These are phyloP conservation scores for Cephus nigrinus DNA, from an alignment of 2,888 invertebrate species.

Conservation along the genomic window DNA sequence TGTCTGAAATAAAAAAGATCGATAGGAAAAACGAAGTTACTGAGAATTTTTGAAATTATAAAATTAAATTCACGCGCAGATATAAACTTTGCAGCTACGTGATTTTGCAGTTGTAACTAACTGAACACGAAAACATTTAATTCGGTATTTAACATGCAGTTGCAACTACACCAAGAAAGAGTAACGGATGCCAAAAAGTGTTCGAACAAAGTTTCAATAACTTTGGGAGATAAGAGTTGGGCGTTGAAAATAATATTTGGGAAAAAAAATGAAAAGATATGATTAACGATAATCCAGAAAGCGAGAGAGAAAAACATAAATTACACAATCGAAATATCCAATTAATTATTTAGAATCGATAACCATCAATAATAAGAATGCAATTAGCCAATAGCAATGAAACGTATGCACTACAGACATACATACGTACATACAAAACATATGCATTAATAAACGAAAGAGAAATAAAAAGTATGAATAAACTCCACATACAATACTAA, in stretches of 20 bases:
- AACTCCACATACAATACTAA: conserved; percentile 6
- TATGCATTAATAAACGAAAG: conserved; percentile 1
- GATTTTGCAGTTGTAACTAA: not conserved
- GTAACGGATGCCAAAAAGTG: conserved; percentile 41
- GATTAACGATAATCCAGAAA: not conserved
- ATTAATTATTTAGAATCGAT: not conserved
- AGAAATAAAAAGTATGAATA: not conserved
- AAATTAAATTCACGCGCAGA: not conserved
- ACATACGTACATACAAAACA: conserved; percentile 5
- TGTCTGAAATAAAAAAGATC: conserved; percentile 6
- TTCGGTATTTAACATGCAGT: not conserved
- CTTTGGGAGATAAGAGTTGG: not conserved
- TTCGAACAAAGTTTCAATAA: conserved; percentile 22
- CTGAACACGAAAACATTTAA: not conserved
- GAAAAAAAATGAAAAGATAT: not conserved
- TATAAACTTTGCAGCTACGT: not conserved
- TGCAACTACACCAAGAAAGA: not conserved
- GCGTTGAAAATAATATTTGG: not conserved
- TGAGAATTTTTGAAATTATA: not conserved
- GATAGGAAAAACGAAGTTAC: conserved; percentile 6
- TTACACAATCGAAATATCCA: not conserved
- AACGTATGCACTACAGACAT: not conserved
- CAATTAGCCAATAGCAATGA: not conserved
- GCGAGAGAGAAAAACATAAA: not conserved
- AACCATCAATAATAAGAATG: not conserved